Conservation (phyloP, 2,888 invertebrate species). For the Alentia gelatinosa region DNA sequence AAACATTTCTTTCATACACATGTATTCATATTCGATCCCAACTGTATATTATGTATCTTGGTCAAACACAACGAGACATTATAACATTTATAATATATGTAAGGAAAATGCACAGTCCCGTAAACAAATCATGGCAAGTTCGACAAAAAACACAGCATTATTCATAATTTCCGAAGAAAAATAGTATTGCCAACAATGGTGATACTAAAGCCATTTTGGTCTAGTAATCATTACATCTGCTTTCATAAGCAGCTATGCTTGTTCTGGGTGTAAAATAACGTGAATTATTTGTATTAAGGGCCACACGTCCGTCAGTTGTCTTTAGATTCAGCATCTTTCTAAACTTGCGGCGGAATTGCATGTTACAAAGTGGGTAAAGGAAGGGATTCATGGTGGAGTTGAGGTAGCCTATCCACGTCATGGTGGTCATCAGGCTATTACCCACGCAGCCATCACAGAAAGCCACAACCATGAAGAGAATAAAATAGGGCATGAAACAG, state of each 20-base stretch:
- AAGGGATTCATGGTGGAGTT: slow-evolving; percentile 83
- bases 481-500: slow-evolving; percentile 85
- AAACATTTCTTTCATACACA: slow-evolving; percentile 19
- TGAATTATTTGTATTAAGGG: slow-evolving; percentile 5
- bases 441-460: slow-evolving; percentile 82
- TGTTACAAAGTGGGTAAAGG: slow-evolving; percentile 82
- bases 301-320: neutral
- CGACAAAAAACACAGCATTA: neutral
- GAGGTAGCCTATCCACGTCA: slow-evolving; percentile 83
- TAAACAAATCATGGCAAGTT: slow-evolving; percentile 27
- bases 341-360: slow-evolving; percentile 81
- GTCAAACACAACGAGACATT: neutral
- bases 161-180: neutral
- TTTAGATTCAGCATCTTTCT: slow-evolving; percentile 71
- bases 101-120: slow-evolving; percentile 24
- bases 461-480: slow-evolving; percentile 83
- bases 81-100: slow-evolving; percentile 19
- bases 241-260: slow-evolving; percentile 43
- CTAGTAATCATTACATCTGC: slow-evolving; percentile 47
- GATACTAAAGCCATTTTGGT: neutral
- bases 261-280: slow-evolving; percentile 43
- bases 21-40: neutral
- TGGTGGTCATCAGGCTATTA: slow-evolving; percentile 80
- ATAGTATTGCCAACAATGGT: slow-evolving; percentile 9
- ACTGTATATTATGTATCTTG: neutral